phyloP scores from a whole-genome alignment of 1,140 invertebrate species.

The Ceratosolen solmsi region DNA sequence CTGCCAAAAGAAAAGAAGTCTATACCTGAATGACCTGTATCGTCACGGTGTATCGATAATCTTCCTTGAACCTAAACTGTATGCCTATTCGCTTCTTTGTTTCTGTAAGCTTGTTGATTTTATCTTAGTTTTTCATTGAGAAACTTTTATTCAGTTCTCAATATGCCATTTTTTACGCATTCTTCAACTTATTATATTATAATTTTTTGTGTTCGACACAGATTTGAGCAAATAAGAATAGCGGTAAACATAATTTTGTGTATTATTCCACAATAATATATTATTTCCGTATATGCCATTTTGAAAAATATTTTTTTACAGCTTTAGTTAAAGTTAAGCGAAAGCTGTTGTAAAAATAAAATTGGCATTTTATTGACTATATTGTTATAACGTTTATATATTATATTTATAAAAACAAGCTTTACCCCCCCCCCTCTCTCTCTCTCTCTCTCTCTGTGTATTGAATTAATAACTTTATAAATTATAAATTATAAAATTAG shows the following conservation, averaged over 20 bases:
- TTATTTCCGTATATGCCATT: slow-evolving; percentile 6
- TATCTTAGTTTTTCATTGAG: slow-evolving; percentile 43
- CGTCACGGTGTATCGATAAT: slow-evolving; percentile 64
- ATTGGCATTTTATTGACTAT: too few species aligned
- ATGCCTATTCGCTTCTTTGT: slow-evolving; percentile 48
- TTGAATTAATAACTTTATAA: too few species aligned
- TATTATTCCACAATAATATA: slow-evolving; percentile 42
- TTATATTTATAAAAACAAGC: too few species aligned
- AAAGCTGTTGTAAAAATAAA: too few species aligned
- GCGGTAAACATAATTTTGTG: slow-evolving; percentile 19
- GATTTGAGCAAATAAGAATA: slow-evolving; percentile 35
- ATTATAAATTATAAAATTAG: too few species aligned
- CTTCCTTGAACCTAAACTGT: slow-evolving; percentile 53
- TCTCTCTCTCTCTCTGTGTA: too few species aligned
- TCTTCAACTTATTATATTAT: slow-evolving; percentile 42
- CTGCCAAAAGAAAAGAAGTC: slow-evolving; percentile 56
- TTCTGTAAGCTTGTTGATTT: slow-evolving; percentile 50
- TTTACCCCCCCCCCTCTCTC: too few species aligned
- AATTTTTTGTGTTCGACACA: slow-evolving; percentile 27
- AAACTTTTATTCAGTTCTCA: slow-evolving; percentile 6
- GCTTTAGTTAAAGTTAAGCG: too few species aligned
- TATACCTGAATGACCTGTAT: slow-evolving; percentile 57
- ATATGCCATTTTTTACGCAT: slow-evolving; percentile 9
- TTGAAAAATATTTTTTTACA: too few species aligned
- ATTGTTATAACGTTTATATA: too few species aligned